These are phyloP conservation scores for Petaurus breviceps DNA, from an alignment of 2,113 vertebrate species.

Conservation along the genomic window DNA sequence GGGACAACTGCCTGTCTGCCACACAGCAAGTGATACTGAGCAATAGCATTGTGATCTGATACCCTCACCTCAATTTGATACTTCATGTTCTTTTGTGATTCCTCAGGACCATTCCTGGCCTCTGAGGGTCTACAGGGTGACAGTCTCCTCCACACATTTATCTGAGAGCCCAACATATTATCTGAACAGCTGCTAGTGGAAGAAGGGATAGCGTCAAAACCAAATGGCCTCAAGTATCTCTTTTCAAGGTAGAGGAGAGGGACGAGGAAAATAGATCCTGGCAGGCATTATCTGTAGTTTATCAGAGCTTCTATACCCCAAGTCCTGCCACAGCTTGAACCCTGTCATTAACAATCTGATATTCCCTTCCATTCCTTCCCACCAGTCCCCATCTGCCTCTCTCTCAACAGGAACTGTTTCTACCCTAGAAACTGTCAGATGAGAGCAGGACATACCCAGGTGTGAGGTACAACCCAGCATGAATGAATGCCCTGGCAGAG, in stretches of 20 bases:
- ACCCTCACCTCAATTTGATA: constrained; percentile 52
- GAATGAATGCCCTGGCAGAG: not conserved
- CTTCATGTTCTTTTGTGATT: constrained; percentile 47
- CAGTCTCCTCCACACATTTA: constrained; percentile 19
- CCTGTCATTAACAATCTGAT: not conserved
- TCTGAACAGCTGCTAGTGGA: constrained; percentile 44
- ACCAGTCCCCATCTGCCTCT: not conserved
- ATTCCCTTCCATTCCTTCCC: not conserved
- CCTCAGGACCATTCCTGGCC: constrained; percentile 29
- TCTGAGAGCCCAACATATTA: constrained; percentile 31
- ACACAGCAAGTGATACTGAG: constrained; percentile 46
- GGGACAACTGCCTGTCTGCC: constrained; percentile 36
- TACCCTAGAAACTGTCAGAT: not conserved
- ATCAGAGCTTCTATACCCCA: not conserved
- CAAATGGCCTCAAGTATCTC: constrained; percentile 27
- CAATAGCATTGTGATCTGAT: constrained; percentile 32
- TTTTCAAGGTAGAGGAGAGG: not conserved
- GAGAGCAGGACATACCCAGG: not conserved
- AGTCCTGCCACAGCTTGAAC: not conserved
- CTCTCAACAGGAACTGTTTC: not conserved
- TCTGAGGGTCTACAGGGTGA: not conserved
- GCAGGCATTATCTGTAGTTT: not conserved
- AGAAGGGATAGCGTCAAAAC: constrained; percentile 57
- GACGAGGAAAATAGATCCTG: not conserved
- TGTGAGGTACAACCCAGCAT: not conserved